Evolutionary conservation across 2,888 invertebrate genomes (phyloP), one percentile per base, ranked within the genome.

Genomic region (Aricia artaxerxes): DNA sequence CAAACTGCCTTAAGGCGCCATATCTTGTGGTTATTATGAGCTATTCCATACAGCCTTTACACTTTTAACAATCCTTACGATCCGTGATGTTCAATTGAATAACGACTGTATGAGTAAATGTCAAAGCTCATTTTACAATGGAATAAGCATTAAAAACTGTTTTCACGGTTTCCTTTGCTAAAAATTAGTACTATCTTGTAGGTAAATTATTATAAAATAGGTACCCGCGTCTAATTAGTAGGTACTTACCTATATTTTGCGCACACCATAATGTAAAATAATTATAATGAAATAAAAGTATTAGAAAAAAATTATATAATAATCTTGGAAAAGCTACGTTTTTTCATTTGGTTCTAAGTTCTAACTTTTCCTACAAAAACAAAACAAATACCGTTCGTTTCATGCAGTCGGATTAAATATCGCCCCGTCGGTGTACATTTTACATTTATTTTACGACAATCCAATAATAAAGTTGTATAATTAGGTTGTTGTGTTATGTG

Each of bases 11-110:
- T 88, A 88, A 88, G 88, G 86, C 87, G 89, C 93, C 88, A 91
- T 94, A 94, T 94, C 94, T 94, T 91, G 91, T 91, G 88, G 91
- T 93, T 87, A 90, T 94, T 95, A 94, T 92, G 94, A 94, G 92
- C 90, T 90, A 93, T 93, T 93, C 92, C 92, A 90, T 92, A 92
- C 89, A 91, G 60, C 60, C 60, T 61, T 61, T 24, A 64, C 9
- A 11, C 24, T 9, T 64, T 64, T 64, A 24, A 69, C 35, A 69
- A 24, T 31, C 9, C 64, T 60, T 60, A 64, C 9, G 4, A 64
- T 64, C 7, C 1, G 6, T 7, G 1, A 35, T 31, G 64, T 31
- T 35, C 69, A 35, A 35, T 13, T 4, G 13, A 91, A 73, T 40
- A 9, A 44, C 44, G 73, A 73, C 44, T 73, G n/a, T 73, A 44